Evolutionary conservation across 1,140 invertebrate genomes (phyloP).

Genomic region (Ostrea edulis): DNA sequence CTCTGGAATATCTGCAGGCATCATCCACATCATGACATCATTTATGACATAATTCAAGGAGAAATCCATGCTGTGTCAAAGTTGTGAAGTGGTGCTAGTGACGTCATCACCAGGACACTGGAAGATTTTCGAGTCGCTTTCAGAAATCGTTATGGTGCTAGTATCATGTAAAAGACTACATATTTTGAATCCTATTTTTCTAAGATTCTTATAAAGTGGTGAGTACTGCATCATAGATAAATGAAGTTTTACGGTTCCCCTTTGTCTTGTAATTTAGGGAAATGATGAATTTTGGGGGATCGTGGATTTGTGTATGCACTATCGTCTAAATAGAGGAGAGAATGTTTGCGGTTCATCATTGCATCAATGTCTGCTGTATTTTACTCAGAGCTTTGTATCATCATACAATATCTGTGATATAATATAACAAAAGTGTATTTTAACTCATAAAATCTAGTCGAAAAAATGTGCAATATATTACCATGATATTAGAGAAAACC

Average conservation of each 20-base stretch:
- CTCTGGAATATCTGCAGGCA: constrained; percentile 62
- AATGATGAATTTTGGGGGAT: neutral
- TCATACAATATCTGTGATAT: constrained; percentile 30
- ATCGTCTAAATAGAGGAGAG: neutral
- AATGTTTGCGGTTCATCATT: neutral
- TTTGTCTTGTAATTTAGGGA: neutral
- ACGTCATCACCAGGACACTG: neutral
- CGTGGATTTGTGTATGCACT: too few species aligned
- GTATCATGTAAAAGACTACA: constrained; percentile 14
- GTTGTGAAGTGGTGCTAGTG: neutral
- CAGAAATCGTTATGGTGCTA: constrained; percentile 13
- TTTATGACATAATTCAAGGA: neutral
- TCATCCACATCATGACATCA: constrained; percentile 8
- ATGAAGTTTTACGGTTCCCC: neutral
- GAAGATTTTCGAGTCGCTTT: constrained; percentile 18
- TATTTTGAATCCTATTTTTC: constrained; percentile 18
- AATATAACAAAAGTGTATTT: neutral
- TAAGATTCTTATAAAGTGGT: neutral
- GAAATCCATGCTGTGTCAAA: neutral
- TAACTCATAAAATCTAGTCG: constrained; percentile 32
- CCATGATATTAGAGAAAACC: neutral
- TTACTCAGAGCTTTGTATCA: constrained; percentile 18
- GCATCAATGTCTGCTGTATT: neutral
- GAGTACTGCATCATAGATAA: neutral
- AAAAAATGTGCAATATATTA: constrained; percentile 25